Evolutionary conservation across 1,140 invertebrate species (phyloP).

Genomic region (Nasonia longicornis): DNA sequence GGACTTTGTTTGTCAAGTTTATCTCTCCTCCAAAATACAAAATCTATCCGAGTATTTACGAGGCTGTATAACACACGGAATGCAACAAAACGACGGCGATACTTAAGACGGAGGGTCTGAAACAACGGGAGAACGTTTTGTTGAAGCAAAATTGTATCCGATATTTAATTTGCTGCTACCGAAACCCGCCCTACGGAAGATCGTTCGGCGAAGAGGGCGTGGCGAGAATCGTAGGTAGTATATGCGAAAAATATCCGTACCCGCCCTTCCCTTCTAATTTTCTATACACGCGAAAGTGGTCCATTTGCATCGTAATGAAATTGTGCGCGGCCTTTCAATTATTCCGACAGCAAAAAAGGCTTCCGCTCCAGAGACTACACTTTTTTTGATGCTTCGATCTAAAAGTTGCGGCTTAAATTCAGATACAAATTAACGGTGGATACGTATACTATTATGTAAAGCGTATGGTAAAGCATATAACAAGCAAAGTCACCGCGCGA

Average conservation of each 20-base stretch:
- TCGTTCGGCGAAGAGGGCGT: background rate
- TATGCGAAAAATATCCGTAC: background rate
- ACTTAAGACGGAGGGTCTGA: background rate
- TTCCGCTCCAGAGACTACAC: background rate
- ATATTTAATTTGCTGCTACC: constrained; percentile 3
- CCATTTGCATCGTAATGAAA: constrained; percentile 3
- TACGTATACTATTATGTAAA: constrained; percentile 23
- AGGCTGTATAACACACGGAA: background rate
- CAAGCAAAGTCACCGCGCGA: constrained; percentile 52
- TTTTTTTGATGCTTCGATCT: background rate
- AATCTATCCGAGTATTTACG: background rate
- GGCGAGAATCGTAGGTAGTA: background rate
- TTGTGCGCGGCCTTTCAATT: background rate
- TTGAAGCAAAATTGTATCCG: background rate
- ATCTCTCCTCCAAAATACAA: background rate
- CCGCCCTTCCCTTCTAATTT: background rate
- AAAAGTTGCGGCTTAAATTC: background rate
- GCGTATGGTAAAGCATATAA: constrained; percentile 29
- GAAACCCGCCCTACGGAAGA: background rate
- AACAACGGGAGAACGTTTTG: background rate
- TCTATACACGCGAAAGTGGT: background rate
- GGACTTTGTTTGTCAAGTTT: background rate
- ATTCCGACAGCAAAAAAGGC: background rate
- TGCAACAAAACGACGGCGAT: background rate
- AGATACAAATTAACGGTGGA: constrained; percentile 10